These are phyloP conservation scores for Zoanthus sansibaricus DNA, from an alignment of 92 coral and sea anemone species.

Conservation along the genomic window DNA sequence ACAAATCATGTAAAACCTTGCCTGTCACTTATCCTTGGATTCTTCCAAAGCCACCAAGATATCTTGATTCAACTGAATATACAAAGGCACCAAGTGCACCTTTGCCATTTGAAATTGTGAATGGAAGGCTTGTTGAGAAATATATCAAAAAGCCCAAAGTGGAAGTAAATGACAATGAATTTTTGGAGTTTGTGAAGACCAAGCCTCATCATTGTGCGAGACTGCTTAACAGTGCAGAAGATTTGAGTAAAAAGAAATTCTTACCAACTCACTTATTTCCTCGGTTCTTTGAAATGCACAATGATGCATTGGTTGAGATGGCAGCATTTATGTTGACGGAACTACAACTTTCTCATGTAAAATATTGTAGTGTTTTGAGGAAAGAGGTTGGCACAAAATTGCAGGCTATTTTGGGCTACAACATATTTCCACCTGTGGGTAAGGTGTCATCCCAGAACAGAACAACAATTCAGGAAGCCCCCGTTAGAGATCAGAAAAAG, in stretches of 20 bases:
- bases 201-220: slow-evolving; percentile 20
- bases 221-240: slow-evolving; percentile 36
- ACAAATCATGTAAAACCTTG: not conserved
- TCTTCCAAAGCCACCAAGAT: slow-evolving; percentile 25
- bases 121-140: slow-evolving; percentile 16
- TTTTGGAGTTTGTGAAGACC: slow-evolving; percentile 31
- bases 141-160: slow-evolving; percentile 25
- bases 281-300: slow-evolving; percentile 17
- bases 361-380: slow-evolving; percentile 21
- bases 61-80: not conserved
- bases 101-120: slow-evolving; percentile 36
- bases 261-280: slow-evolving; percentile 41
- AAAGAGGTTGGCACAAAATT: slow-evolving; percentile 42
- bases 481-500: not conserved
- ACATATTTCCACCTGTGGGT: slow-evolving; percentile 37
- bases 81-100: slow-evolving; percentile 25
- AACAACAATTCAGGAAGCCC: not conserved
- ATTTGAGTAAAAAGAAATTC: slow-evolving; percentile 30
- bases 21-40: slow-evolving; percentile 30
- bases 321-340: slow-evolving; percentile 9
- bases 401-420: slow-evolving; percentile 28
- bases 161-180: slow-evolving; percentile 4
- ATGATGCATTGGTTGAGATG: not conserved
- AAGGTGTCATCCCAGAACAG: not conserved
- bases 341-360: slow-evolving; percentile 15